Conservation (phyloP, 1,140 invertebrate genomes). For the Bicyclus anynana region DNA sequence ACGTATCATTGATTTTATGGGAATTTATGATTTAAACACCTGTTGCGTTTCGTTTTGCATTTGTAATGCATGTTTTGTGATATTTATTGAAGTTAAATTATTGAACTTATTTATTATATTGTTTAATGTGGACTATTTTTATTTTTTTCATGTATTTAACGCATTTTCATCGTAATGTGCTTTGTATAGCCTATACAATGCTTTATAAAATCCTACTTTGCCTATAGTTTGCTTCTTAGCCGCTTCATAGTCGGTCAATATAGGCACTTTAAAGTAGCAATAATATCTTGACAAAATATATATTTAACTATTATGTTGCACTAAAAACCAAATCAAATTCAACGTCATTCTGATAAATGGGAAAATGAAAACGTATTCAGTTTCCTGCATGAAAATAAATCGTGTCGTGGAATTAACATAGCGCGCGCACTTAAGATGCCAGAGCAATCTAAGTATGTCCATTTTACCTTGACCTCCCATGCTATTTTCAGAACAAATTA, state of each 20-base stretch:
- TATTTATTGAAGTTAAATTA: too few species aligned
- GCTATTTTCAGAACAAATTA: not conserved
- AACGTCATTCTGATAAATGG: conserved; percentile 17
- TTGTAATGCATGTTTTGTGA: not conserved
- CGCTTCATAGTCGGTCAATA: too few species aligned
- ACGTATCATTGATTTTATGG: conserved; percentile 24
- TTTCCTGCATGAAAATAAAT: conserved; percentile 44
- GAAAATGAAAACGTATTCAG: conserved; percentile 14
- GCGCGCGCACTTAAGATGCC: conserved; percentile 47
- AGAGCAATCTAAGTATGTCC: conserved; percentile 31
- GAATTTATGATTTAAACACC: conserved; percentile 29
- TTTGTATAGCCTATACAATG: too few species aligned
- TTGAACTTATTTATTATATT: too few species aligned
- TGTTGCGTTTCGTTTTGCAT: conserved; percentile 14
- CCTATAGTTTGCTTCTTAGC: too few species aligned
- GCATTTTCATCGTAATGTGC: too few species aligned
- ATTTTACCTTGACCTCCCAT: conserved; percentile 29
- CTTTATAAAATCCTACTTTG: too few species aligned
- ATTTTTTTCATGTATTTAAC: too few species aligned
- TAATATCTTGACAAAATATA: not conserved
- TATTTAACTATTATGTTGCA: not conserved
- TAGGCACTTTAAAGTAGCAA: too few species aligned
- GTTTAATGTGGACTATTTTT: too few species aligned
- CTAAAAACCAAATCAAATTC: conserved; percentile 23
- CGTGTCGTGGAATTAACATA: conserved; percentile 44